Conservation (phyloP, 2,113 vertebrate genomes). For the Dipodomys ordii region DNA sequence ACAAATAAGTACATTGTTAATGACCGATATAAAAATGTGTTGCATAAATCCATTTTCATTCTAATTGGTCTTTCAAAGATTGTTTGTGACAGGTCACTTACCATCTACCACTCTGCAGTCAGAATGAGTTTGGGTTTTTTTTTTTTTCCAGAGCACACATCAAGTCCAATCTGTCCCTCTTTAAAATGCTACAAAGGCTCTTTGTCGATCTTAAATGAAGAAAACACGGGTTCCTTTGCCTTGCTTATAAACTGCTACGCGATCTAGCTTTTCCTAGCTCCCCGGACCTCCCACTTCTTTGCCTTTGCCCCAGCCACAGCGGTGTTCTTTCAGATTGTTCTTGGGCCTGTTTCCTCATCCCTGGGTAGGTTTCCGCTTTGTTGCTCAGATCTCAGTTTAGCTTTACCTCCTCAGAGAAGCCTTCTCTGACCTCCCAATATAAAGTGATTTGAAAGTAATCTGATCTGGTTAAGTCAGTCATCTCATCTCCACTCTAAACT, state of each 20-base stretch:
- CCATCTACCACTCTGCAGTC: neutral
- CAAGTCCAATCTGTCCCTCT: neutral
- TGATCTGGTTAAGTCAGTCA: neutral
- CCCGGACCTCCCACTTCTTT: neutral
- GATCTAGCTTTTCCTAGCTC: neutral
- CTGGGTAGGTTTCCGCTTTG: neutral
- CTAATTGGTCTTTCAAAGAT: too few relatives aligned
- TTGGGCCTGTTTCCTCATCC: neutral
- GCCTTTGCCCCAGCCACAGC: neutral
- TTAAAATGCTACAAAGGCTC: neutral
- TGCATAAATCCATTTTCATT: too few relatives aligned
- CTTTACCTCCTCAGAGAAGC: neutral
- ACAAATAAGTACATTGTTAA: too few relatives aligned
- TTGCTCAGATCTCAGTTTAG: neutral
- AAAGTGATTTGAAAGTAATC: neutral
- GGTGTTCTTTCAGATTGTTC: neutral
- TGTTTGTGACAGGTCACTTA: too few relatives aligned
- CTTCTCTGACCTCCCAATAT: neutral
- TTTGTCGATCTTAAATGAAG: neutral
- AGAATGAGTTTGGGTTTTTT: neutral
- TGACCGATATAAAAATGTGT: too few relatives aligned
- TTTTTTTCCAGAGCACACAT: neutral
- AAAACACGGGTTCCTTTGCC: neutral
- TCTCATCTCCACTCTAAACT: neutral
- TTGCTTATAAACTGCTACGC: neutral